These are phyloP conservation scores for Aptenodytes patagonicus DNA, from an alignment of 2,113 vertebrate species.

Conservation along the genomic window DNA sequence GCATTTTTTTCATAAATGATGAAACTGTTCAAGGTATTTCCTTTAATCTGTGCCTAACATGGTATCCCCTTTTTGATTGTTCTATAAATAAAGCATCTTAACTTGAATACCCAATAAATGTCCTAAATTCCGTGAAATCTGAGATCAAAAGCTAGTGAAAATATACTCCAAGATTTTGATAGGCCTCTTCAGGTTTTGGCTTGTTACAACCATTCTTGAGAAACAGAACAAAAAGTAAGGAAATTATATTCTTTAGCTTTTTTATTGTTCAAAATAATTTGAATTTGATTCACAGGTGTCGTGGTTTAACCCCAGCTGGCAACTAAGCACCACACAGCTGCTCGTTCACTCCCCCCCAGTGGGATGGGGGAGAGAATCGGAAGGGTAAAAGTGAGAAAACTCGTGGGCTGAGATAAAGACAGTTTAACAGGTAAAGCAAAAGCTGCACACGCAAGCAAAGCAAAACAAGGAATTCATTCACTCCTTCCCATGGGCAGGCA, in stretches of 20 bases:
- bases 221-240: neutral
- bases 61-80: neutral
- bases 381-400: too few relatives aligned
- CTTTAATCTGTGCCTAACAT: neutral
- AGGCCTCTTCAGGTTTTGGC: neutral
- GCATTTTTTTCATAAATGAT: neutral
- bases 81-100: neutral
- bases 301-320: too few relatives aligned
- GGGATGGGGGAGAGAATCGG: too few relatives aligned
- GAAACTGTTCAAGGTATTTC: neutral
- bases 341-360: too few relatives aligned
- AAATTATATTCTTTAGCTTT: neutral
- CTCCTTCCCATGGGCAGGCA: too few relatives aligned
- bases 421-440: too few relatives aligned
- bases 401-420: too few relatives aligned
- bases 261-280: neutral
- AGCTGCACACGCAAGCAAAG: too few relatives aligned
- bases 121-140: neutral
- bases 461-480: too few relatives aligned
- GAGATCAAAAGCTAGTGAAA: neutral
- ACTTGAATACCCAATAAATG: neutral
- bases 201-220: neutral
- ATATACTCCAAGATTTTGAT: neutral
- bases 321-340: too few relatives aligned
- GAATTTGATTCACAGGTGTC: neutral